These are phyloP conservation scores for Apodemia duryi DNA, from an alignment of 2,888 invertebrate genomes.

Conservation along the genomic window DNA sequence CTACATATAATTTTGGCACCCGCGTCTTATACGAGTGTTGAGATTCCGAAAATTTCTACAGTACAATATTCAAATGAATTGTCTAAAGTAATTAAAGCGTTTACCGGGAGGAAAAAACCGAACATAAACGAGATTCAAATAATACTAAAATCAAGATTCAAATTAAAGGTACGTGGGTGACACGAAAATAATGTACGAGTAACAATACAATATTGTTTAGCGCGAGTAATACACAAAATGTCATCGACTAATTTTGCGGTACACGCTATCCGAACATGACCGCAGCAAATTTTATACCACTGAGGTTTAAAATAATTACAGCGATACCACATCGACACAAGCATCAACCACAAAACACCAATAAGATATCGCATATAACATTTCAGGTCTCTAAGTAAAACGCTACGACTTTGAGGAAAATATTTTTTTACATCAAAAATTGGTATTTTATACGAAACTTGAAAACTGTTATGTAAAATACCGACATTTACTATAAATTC, in stretches of 20 bases:
- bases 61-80: constrained; percentile 15
- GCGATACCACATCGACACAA: constrained; percentile 13
- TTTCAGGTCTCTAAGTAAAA: constrained; percentile 9
- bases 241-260: constrained; percentile 29
- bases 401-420: constrained; percentile 6
- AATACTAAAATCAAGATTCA: constrained; percentile 20
- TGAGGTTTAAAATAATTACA: constrained; percentile 9
- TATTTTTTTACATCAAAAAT: background rate
- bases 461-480: background rate
- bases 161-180: constrained; percentile 18
- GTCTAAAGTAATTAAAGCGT: constrained; percentile 21
- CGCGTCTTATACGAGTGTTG: constrained; percentile 19
- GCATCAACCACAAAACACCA: constrained; percentile 11
- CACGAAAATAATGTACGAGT: constrained; percentile 16
- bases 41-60: constrained; percentile 24
- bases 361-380: constrained; percentile 4
- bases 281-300: constrained; percentile 20
- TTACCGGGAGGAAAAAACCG: constrained; percentile 16
- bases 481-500: background rate
- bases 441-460: background rate
- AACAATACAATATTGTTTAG: constrained; percentile 41
- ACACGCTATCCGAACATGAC: constrained; percentile 32
- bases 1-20: constrained; percentile 32
- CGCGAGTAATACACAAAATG: constrained; percentile 43
- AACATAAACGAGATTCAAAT: constrained; percentile 12